Percentiles rank a stretch among this genome's conserved stretches.
Conservation (phyloP, 1,140 invertebrate genomes). For the Planococcus citri region DNA sequence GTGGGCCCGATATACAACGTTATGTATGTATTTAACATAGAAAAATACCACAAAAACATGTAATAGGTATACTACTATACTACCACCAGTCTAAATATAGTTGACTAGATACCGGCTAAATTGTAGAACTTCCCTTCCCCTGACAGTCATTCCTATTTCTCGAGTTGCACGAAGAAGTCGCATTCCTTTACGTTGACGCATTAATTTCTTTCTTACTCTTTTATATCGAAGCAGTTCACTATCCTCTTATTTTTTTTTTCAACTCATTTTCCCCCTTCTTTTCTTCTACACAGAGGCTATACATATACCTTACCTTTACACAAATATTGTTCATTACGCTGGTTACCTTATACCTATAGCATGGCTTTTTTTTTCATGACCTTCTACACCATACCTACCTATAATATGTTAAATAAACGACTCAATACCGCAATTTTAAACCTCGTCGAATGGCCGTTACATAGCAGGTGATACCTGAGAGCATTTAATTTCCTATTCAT, state of each 20-base stretch:
- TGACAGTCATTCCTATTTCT: not conserved
- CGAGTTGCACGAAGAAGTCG: slow-evolving; percentile 5
- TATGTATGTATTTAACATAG: not conserved
- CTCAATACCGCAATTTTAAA: not conserved
- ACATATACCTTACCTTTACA: not conserved
- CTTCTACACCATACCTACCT: not conserved
- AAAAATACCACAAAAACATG: not conserved
- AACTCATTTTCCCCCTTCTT: not conserved
- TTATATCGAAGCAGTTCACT: slow-evolving; percentile 3
- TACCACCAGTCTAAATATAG: not conserved
- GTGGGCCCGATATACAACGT: not conserved
- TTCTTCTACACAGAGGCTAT: not conserved
- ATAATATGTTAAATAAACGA: not conserved
- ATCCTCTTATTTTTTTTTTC: not conserved
- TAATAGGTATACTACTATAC: not conserved
- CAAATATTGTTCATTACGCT: not conserved
- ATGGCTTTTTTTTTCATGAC: not conserved
- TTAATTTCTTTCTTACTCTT: slow-evolving; percentile 4
- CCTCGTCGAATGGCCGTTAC: not conserved
- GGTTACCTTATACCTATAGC: too few species aligned
- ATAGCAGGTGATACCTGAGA: not conserved
- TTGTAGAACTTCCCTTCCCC: slow-evolving; percentile 1
- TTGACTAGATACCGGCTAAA: slow-evolving; percentile 6
- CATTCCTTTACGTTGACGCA: slow-evolving; percentile 6
- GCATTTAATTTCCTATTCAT: not conserved